Conservation (phyloP, 1,140 invertebrate genomes). For the Neodiprion lecontei region DNA sequence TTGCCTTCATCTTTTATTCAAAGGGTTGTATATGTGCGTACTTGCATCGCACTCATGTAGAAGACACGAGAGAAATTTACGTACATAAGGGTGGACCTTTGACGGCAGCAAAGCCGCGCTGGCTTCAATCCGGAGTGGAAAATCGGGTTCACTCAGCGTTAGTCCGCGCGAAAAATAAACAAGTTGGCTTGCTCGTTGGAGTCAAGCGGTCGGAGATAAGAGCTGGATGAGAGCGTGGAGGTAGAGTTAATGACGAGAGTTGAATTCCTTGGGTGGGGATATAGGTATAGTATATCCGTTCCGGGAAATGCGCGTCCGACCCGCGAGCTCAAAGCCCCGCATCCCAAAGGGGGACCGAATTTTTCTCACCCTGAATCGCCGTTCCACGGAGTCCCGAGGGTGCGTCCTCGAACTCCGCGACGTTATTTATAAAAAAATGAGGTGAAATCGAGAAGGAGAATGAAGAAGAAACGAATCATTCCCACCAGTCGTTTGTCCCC, state of each 20-base stretch:
- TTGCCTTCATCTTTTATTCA: slow-evolving; percentile 2
- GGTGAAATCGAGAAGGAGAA: too few species aligned
- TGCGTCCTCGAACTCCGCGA: too few species aligned
- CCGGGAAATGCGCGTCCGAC: not conserved
- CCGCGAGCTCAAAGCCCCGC: not conserved
- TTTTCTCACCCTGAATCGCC: too few species aligned
- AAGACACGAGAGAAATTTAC: too few species aligned
- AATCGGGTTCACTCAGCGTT: not conserved
- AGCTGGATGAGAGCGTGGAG: not conserved
- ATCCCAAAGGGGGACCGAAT: too few species aligned
- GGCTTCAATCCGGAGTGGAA: not conserved
- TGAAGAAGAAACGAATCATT: too few species aligned
- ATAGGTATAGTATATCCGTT: not conserved
- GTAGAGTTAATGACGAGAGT: slow-evolving; percentile 1
- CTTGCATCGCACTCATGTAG: too few species aligned
- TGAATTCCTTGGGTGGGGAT: not conserved
- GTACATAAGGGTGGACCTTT: too few species aligned
- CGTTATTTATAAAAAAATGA: too few species aligned
- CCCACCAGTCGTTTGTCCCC: too few species aligned
- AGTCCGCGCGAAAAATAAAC: not conserved
- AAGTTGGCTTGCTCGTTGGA: not conserved
- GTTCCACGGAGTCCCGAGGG: too few species aligned
- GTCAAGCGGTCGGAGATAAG: not conserved
- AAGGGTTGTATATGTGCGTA: slow-evolving; percentile 1
- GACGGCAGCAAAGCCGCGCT: too few species aligned